phyloP scores from a whole-genome alignment of 2,113 vertebrate species.

The Leucoraja erinaceus region DNA sequence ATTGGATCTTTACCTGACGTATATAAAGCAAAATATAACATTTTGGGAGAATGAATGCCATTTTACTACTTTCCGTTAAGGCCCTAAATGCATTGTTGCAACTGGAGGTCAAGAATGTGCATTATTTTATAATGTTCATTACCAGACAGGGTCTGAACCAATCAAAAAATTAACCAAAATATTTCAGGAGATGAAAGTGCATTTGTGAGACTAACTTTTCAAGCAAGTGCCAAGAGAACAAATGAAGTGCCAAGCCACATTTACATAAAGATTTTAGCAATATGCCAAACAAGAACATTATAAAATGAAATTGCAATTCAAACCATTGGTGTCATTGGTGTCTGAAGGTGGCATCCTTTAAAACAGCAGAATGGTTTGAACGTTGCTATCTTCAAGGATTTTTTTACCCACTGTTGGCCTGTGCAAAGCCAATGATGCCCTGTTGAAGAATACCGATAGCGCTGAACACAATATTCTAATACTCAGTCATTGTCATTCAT shows the following conservation, averaged over 20 bases:
- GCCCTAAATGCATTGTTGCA: not conserved
- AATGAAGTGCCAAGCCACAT: not conserved
- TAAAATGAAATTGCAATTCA: not conserved
- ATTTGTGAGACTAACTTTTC: not conserved
- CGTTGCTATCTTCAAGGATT: not conserved
- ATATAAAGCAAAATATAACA: not conserved
- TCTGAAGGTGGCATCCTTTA: not conserved
- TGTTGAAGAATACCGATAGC: not conserved
- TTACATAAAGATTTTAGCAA: not conserved
- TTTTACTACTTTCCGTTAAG: not conserved
- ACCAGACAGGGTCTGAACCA: not conserved
- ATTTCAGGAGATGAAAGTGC: not conserved
- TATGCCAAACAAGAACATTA: not conserved
- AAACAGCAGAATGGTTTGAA: not conserved
- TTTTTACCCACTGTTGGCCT: not conserved
- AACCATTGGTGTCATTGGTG: not conserved
- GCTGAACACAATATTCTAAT: not conserved
- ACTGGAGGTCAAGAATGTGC: not conserved
- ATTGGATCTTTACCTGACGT: not conserved
- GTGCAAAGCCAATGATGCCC: not conserved
- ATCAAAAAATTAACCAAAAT: not conserved
- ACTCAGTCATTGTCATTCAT: not conserved
- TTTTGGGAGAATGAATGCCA: not conserved
- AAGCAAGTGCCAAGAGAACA: not conserved
- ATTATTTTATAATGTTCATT: not conserved